Percentiles rank a stretch among this genome's conserved stretches.
Conservation (phyloP, 1,140 invertebrate genomes). For the Cydia strobilella region DNA sequence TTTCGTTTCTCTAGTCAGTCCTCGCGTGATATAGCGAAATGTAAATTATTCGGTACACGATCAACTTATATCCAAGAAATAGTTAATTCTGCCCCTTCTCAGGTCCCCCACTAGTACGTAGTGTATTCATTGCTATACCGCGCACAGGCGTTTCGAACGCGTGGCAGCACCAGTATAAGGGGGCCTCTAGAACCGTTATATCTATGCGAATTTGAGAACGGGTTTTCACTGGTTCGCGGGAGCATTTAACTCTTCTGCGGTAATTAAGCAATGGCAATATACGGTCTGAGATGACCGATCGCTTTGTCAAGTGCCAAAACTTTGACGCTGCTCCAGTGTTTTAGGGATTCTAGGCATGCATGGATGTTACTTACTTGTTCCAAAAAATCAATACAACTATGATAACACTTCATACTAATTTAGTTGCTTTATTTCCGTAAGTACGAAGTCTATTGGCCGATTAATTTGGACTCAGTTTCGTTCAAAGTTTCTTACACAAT, state of each 20-base stretch:
- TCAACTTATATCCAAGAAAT: conserved; percentile 61
- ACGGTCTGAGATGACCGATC: conserved; percentile 1
- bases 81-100: conserved; percentile 52
- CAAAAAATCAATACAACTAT: too few species aligned
- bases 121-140: background rate
- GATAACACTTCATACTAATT: too few species aligned
- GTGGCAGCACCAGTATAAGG: background rate
- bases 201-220: background rate
- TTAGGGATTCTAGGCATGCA: background rate
- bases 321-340: background rate
- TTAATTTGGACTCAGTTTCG: too few species aligned
- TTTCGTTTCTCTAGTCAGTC: conserved; percentile 34
- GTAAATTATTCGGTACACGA: conserved; percentile 46
- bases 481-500: too few species aligned
- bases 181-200: background rate
- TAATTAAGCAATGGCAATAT: background rate
- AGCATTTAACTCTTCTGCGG: background rate
- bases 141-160: conserved; percentile 17
- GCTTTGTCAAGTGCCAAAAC: background rate
- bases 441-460: too few species aligned
- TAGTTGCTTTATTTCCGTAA: too few species aligned
- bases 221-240: background rate
- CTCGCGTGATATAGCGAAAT: conserved; percentile 39
- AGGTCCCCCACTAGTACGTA: conserved; percentile 32
- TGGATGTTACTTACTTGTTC: background rate